phyloP scores from a whole-genome alignment of 2,888 invertebrate species.

The Eupithecia dodoneata region DNA sequence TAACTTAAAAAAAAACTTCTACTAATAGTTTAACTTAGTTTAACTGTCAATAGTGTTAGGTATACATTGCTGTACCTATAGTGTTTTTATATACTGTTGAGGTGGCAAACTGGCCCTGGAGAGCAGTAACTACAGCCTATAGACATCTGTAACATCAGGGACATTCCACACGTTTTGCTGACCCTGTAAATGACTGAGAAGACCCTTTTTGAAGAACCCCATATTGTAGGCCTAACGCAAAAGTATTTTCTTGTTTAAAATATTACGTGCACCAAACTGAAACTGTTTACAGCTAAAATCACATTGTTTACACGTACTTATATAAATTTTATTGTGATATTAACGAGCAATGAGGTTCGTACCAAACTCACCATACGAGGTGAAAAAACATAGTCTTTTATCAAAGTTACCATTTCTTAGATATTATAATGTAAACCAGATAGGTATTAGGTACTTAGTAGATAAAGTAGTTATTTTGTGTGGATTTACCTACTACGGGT shows the following conservation, averaged over 20 bases:
- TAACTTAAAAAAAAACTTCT: not conserved
- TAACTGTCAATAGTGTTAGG: not conserved
- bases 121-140: not conserved
- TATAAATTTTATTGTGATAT: constrained; percentile 1
- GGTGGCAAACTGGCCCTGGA: not conserved
- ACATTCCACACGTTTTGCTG: not conserved
- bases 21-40: not conserved
- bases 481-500: not conserved
- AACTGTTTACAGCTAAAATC: not conserved
- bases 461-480: not conserved
- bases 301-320: not conserved
- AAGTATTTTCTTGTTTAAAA: not conserved
- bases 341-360: not conserved
- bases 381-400: not conserved
- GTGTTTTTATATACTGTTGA: no score
- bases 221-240: not conserved
- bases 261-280: not conserved
- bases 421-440: not conserved
- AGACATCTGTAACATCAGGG: not conserved
- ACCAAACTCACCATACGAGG: not conserved
- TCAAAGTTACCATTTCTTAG: not conserved
- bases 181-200: no score
- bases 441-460: not conserved
- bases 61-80: not conserved
- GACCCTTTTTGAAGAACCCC: not conserved